Conservation (phyloP, 2,113 vertebrate genomes). For the Coptodon bakossiorum region DNA sequence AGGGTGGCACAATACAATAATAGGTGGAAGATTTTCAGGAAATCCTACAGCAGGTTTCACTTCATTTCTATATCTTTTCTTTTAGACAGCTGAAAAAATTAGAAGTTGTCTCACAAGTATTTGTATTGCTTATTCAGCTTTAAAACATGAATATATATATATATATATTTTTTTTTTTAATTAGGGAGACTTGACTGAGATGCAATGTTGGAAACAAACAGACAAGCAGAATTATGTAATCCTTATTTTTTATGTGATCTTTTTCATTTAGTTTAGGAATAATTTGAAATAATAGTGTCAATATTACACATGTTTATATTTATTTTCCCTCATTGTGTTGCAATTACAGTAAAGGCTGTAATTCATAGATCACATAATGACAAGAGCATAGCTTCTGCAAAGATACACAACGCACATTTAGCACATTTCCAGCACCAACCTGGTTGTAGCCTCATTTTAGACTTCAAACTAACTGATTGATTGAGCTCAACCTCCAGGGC, state of each 20-base stretch:
- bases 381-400: not conserved
- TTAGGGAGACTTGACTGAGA: not conserved
- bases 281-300: not conserved
- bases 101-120: not conserved
- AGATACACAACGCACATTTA: not conserved
- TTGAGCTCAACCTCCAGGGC: not conserved
- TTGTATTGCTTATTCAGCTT: not conserved
- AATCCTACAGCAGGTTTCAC: not conserved
- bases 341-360: not conserved
- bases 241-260: not conserved
- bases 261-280: not conserved
- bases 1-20: not conserved
- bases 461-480: not conserved
- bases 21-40: not conserved
- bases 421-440: not conserved
- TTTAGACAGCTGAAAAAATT: not conserved
- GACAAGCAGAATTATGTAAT: not conserved
- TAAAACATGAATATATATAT: not conserved
- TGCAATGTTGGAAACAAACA: not conserved
- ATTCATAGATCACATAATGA: not conserved
- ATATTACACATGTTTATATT: not conserved
- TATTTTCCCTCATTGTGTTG: not conserved
- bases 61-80: not conserved
- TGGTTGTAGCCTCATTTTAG: not conserved
- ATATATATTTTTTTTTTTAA: too few relatives aligned